Base-by-base conservation (phyloP, 1,140 invertebrate genomes). In the Himalopsyche phryganea region DNA sequence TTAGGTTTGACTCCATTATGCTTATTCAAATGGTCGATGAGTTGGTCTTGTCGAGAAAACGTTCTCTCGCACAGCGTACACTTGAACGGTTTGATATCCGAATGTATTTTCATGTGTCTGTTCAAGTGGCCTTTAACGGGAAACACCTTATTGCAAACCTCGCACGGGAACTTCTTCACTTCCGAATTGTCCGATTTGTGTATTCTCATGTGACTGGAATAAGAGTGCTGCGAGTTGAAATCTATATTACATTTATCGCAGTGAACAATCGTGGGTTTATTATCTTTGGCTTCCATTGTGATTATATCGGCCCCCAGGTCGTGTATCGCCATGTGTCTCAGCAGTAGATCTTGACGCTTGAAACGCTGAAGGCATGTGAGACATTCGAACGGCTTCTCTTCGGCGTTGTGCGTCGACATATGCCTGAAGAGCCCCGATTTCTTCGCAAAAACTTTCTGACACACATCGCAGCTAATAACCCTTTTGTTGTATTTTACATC, bases 1-100 rank as follows among this genome's bases (percentile, higher is more conserved):
- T 84, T 77, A 10, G 78, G 78, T 65, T 82, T 84, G 14, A 78
- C 68, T 14, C 78, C 79, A 35, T 76, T 75, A 68, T 84, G 82
- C 48, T 75, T 76, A 58, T 80, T 78, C 65, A 80, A 71, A 66
- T 84, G 83, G 42, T 79, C 73, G 15, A 69, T 71, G 3, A 83
- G 65, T 40, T 82, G 80, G 56, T 84, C 81, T 32, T 78, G 73
- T 33, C 81, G 68, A 1, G 78, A 73, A 68, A 81, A 85, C 13
- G 66, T 66, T 55, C 77, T 81, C 9, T 76, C 60, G 65, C 80
- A 81, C 20, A 74, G 65, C 2, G 63, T 65, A 65, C 80, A 82
- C 41, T 68, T 66, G 50, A 65, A 71, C 0, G 66, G 68, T 14
- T 67, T 68, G 2, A 68, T 63, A 1, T 67, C 51, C 5, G 62